Base-by-base conservation (phyloP, 1,140 invertebrate genomes). In the Lithobius niger region DNA sequence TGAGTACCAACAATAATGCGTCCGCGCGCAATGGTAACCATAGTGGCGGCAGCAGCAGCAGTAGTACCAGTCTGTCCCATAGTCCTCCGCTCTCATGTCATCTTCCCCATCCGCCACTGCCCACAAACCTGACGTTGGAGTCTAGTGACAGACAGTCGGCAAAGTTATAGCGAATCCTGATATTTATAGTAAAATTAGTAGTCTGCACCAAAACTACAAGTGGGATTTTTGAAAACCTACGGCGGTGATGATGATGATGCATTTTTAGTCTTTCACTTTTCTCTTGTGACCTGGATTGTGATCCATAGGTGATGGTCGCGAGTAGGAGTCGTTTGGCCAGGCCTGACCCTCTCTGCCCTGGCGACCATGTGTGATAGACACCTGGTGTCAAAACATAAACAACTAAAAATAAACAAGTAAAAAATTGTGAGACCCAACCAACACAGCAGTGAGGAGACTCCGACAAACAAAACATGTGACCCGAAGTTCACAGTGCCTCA, bases 361-460 rank as follows among this genome's bases (percentile, higher is more conserved):
- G n/a, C n/a, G n/a, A n/a, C n/a, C n/a, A n/a, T n/a, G n/a, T 54
- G 55, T 50, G 51, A 56, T 28, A 56, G 54, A 59, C 22, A 24
- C 25, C 51, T 16, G 27, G 42, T 51, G 49, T 51, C 49, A 51
- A 24, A 19, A 48, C 22, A n/a, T 3, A 21, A 16, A 25, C 16
- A 22, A 25, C 16, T n/a, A 16, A 25, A 22, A n/a, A 16, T 18
- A 19, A 21, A 25, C 6, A 25, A 18, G 45, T 24, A 48, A 18
- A 16, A 18, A 15, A 48, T 16, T 19, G 16, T 48, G 45, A 3
- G 45, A 25, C 21, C 49, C 21, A 27, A 36, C 31, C 31, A 27
- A 27, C 13, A 18, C 27, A n/a, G 26, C 22, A 15, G 21, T 16
- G 27, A 36, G 51, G 36, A 13, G 28, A 36, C n/a, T n/a, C 15